Conservation (phyloP, 30 jellyfish, hydroid and myxozoan species). For the Hydractinia symbiolongicarpus region DNA sequence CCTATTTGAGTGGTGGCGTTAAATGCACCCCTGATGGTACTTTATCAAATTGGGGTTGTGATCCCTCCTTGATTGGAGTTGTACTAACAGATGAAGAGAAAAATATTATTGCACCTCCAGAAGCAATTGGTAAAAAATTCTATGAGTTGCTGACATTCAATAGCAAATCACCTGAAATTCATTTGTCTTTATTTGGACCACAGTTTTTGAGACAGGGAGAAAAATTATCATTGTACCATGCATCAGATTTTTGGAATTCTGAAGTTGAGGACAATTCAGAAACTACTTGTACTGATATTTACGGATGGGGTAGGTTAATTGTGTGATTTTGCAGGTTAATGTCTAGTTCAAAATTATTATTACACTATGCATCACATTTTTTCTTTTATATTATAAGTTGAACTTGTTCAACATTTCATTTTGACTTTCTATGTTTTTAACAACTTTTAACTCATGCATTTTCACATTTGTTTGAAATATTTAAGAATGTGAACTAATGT, state of each 20-base stretch:
- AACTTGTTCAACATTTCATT: no score
- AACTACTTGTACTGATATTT: neutral
- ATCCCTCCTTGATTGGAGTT: neutral
- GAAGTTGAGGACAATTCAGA: neutral
- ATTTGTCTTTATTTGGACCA: neutral
- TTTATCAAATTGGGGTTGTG: neutral
- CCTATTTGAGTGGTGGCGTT: neutral
- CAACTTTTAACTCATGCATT: no score
- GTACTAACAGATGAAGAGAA: neutral
- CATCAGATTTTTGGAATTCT: neutral
- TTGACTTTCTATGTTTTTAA: no score
- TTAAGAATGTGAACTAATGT: no score
- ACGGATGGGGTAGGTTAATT: conserved; percentile 5
- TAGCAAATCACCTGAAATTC: conserved; percentile 2
- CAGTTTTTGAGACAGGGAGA: neutral
- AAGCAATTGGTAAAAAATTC: neutral
- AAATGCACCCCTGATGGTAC: neutral
- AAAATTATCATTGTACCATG: neutral
- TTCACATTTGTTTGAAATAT: no score
- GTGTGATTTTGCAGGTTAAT: no score
- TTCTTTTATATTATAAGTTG: no score
- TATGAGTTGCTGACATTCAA: neutral
- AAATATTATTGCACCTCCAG: conserved; percentile 6
- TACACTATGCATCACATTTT: no score
- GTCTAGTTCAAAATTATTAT: no score